A percentile compares a stretch with the other conserved stretches of the same genome.
phyloP scores from a whole-genome alignment of 2,888 invertebrate genomes.

The Coleophora flavipennella region DNA sequence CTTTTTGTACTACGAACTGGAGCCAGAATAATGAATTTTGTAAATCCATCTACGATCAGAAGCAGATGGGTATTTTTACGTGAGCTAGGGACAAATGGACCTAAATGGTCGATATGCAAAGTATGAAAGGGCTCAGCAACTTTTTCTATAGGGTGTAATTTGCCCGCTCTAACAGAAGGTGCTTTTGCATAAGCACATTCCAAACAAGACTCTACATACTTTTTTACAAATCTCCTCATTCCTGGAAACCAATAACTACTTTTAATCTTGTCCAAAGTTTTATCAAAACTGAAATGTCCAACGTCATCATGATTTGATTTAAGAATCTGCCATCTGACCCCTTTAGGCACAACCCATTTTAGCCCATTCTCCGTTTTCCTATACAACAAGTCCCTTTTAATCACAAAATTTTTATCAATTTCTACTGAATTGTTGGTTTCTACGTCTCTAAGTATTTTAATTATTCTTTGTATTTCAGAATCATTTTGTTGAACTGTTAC shows the following conservation, averaged over 20 bases:
- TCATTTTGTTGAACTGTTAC: slow-evolving; percentile 10
- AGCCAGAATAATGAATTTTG: too few species aligned
- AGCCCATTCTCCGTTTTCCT: slow-evolving; percentile 6
- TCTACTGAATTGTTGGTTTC: slow-evolving; percentile 3
- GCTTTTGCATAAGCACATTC: slow-evolving; percentile 11
- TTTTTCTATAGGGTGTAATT: slow-evolving; percentile 16
- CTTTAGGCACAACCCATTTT: slow-evolving; percentile 11
- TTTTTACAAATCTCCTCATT: too few species aligned
- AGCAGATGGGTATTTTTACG: slow-evolving; percentile 7
- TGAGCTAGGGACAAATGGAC: slow-evolving; percentile 8
- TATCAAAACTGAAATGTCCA: too few species aligned
- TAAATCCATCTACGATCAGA: slow-evolving; percentile 10
- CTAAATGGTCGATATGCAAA: slow-evolving; percentile 15
- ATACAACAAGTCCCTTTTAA: slow-evolving; percentile 7
- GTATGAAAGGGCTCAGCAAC: slow-evolving; percentile 11
- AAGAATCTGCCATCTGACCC: slow-evolving; percentile 11
- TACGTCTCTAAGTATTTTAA: slow-evolving; percentile 9
- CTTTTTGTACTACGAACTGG: slow-evolving; percentile 10
- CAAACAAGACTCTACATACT: slow-evolving; percentile 12
- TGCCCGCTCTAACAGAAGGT: too few species aligned
- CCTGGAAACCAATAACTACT: slow-evolving; percentile 12
- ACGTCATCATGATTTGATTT: slow-evolving; percentile 11
- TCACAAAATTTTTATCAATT: slow-evolving; percentile 6
- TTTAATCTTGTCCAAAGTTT: too few species aligned
- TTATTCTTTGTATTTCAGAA: slow-evolving; percentile 12